Base-by-base conservation (phyloP, 2,113 vertebrate species). In the Nibea albiflora region DNA sequence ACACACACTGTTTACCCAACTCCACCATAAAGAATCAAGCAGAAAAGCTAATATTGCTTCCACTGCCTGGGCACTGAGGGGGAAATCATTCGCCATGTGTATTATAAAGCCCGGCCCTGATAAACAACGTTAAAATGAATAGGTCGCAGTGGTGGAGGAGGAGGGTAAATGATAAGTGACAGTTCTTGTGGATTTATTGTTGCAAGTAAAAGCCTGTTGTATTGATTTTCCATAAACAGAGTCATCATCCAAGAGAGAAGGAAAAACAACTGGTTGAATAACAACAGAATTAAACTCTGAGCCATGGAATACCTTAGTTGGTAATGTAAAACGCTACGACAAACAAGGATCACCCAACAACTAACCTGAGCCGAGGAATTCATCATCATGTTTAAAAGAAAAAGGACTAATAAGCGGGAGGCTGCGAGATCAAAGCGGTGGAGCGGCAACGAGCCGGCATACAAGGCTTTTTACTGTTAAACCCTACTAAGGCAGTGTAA, bases 401-500 rank as follows among this genome's bases (percentile, higher is more conserved):
- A 81, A 49, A 65, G 20, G 17, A 60, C 64, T 68, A 76, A 85
- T 57, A 70, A 26, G 19, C 15, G 0, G 26, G 71, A 16, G 56
- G 31, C 63, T 4, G 10, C 46, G 70, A 75, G 73, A 88, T 92
- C 84, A 91, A 91, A 92, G 84, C 1, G 2, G 49, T 46, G 22
- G 7, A 69, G 67, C 31, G 19, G n/a, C 78, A 44, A 53, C 16
- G 10, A 10, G 28, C 17, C 1, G n/a, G 28, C 53, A 58, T 39
- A 52, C 58, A 39, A 64, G 24, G 17, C 44, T 35, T 73, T 83
- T 72, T 60, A 73, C 53, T 42, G 77, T 71, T 80, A 86, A 83
- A 78, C 17, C 65, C 62, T 5, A 53, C 70, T 42, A 24, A 62
- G 56, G 64, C 78, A 53, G 53, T 28, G 68, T 78, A 78, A 86